Percentiles rank a stretch among this genome's conserved stretches.
phyloP scores from a whole-genome alignment of 2,888 invertebrate species.

The Selenia dentaria region DNA sequence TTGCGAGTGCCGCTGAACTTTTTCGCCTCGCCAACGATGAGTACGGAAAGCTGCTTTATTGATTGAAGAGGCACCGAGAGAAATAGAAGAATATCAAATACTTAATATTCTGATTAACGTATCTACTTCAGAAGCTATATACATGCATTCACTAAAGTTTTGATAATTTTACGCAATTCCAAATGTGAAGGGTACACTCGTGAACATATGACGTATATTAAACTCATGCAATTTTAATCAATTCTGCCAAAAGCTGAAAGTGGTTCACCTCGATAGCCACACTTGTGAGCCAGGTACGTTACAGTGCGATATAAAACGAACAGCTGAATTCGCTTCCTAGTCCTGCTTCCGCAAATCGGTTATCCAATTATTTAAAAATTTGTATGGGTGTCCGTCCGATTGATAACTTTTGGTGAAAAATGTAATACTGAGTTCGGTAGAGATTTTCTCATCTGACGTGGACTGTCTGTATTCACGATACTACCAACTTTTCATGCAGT shows the following conservation, averaged over 20 bases:
- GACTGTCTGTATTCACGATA: too few relatives aligned
- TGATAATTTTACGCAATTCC: conserved; percentile 7
- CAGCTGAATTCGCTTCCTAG: conserved; percentile 16
- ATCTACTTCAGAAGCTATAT: not conserved
- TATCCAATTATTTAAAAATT: not conserved
- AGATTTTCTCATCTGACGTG: too few relatives aligned
- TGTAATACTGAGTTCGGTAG: too few relatives aligned
- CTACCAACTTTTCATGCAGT: too few relatives aligned
- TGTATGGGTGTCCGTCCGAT: not conserved
- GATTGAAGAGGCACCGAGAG: not conserved
- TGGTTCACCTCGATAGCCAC: conserved; percentile 15
- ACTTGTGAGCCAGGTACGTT: conserved; percentile 4
- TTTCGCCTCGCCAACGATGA: too few relatives aligned
- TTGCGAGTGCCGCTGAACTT: too few relatives aligned
- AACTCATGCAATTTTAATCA: conserved; percentile 1
- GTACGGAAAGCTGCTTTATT: not conserved
- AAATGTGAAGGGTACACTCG: conserved; percentile 15
- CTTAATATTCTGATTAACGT: too few relatives aligned
- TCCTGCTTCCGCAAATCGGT: conserved; percentile 13
- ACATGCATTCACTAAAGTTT: not conserved
- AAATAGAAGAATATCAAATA: too few relatives aligned
- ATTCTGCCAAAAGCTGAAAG: conserved; percentile 18
- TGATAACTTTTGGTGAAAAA: too few relatives aligned
- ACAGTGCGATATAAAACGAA: conserved; percentile 9
- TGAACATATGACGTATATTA: conserved; percentile 11